These are phyloP conservation scores for Colletes latitarsis DNA, from an alignment of 1,140 invertebrate species.

Conservation along the genomic window DNA sequence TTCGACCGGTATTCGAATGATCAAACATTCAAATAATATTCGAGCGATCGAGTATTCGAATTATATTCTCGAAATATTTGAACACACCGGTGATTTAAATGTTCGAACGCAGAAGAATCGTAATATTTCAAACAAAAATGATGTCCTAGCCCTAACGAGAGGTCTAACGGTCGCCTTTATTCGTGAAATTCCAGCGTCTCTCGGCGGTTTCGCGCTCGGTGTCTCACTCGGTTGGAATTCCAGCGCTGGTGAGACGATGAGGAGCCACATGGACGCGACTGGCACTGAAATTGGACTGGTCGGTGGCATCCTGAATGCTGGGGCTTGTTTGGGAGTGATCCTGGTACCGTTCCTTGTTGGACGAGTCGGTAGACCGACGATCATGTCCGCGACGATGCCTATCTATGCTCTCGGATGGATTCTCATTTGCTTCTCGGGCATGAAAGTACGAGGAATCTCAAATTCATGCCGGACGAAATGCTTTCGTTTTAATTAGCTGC, in stretches of 20 bases:
- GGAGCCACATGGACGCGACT: conserved; percentile 56
- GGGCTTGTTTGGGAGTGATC: conserved; percentile 58
- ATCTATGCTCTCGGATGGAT: conserved; percentile 62
- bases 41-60: no score
- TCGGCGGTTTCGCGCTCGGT: conserved; percentile 67
- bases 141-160: no score
- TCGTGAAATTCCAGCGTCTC: conserved; percentile 65
- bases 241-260: conserved; percentile 50
- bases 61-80: no score
- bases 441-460: conserved; percentile 51
- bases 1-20: no score
- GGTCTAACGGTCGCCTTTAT: conserved; percentile 4
- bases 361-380: conserved; percentile 26
- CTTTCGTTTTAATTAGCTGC: no score
- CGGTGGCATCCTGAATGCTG: conserved; percentile 55
- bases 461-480: no score
- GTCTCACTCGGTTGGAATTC: conserved; percentile 71
- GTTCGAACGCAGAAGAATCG: no score
- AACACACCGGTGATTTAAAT: no score
- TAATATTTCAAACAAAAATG: no score
- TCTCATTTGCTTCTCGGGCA: conserved; percentile 60
- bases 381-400: conserved; percentile 50
- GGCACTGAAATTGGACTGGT: conserved; percentile 58
- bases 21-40: no score
- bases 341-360: conserved; percentile 48